A percentile compares a stretch with the other conserved stretches of the same genome.
Conservation (phyloP, 2,888 invertebrate genomes). For the Mallateleia sp. region DNA sequence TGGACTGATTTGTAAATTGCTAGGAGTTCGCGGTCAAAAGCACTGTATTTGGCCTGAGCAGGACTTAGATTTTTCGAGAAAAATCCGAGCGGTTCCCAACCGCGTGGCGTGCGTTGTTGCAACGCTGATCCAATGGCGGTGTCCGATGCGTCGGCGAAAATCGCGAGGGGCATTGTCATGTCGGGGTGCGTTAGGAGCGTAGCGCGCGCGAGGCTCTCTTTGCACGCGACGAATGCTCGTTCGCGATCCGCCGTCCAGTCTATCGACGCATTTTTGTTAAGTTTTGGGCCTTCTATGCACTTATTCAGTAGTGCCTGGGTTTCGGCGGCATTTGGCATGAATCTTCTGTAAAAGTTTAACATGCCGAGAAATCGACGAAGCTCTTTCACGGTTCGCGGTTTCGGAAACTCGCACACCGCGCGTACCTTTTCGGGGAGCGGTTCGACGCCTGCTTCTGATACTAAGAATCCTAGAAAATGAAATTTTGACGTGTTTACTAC, state of each 20-base stretch:
- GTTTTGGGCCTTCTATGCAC: conserved; percentile 40
- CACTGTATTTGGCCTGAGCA: conserved; percentile 80
- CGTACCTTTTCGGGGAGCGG: conserved; percentile 78
- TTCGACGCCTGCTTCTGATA: conserved; percentile 58
- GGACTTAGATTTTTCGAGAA: conserved; percentile 77
- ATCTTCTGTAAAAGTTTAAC: conserved; percentile 63
- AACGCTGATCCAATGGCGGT: conserved; percentile 78
- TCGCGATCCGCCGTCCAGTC: background rate
- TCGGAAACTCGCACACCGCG: conserved; percentile 74
- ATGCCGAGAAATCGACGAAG: conserved; percentile 53
- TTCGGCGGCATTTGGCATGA: conserved; percentile 44
- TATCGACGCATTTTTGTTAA: conserved; percentile 2
- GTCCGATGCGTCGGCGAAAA: conserved; percentile 76
- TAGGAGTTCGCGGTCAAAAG: conserved; percentile 80
- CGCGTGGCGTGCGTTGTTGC: conserved; percentile 66
- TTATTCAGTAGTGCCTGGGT: conserved; percentile 54
- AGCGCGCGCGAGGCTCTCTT: background rate
- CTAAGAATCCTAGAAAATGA: conserved; percentile 82
- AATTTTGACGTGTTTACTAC: conserved; percentile 84
- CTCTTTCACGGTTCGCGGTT: conserved; percentile 13
- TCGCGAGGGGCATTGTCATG: background rate
- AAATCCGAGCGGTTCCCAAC: conserved; percentile 79
- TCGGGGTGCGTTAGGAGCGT: background rate
- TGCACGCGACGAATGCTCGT: background rate
- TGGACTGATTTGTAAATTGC: conserved; percentile 57